Base-by-base conservation (phyloP, 2,113 vertebrate species). In the Alouatta palliata region DNA sequence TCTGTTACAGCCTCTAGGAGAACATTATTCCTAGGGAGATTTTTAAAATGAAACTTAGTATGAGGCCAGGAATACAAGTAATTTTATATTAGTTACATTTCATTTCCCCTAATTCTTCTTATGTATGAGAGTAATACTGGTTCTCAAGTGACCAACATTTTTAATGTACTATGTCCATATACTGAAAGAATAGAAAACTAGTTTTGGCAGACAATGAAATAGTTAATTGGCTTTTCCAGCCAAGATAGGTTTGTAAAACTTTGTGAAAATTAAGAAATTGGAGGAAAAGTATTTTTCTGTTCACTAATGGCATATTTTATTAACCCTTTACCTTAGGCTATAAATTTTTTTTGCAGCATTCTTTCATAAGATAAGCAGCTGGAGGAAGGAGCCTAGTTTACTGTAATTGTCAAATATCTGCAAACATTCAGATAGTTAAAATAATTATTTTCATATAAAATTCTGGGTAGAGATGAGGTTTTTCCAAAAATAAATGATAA, bases 181-280 rank as follows among this genome's bases (percentile, higher is more conserved):
- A 97, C 97, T 98, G 97, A 98, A 98, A 97, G 96, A 93, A 93
- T 94, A 98, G 98, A 97, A 97, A 98, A 97, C 87, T 90, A 96
- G 52, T 97, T 81, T 98, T 98, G 98, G 98, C 98, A 98, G 96
- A 97, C 87, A 97, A 68, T 98, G 97, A 94, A 98, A 98, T 97
- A 98, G 98, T 98, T 99, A 98, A 98, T 99, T 98, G 97, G 97
- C 95, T 98, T 98, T 98, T 98, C 96, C 91, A 98, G 98, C 98
- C 98, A 98, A 98, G 96, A 91, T 96, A 97, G 97, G 97, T 99
- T 98, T 98, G 95, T 98, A 98, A 98, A 98, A 96, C 71, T 80
- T 98, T 92, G 76, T 97, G 92, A 93, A 97, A 97, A 96, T 96
- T 94, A 96, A 95, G 85, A 94, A 96, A 83, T 83, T 47, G 32